A percentile compares a stretch with the other conserved stretches of the same genome.
Evolutionary conservation across 2,888 invertebrate genomes (phyloP).

Genomic region (Dermolepida albohirtum): DNA sequence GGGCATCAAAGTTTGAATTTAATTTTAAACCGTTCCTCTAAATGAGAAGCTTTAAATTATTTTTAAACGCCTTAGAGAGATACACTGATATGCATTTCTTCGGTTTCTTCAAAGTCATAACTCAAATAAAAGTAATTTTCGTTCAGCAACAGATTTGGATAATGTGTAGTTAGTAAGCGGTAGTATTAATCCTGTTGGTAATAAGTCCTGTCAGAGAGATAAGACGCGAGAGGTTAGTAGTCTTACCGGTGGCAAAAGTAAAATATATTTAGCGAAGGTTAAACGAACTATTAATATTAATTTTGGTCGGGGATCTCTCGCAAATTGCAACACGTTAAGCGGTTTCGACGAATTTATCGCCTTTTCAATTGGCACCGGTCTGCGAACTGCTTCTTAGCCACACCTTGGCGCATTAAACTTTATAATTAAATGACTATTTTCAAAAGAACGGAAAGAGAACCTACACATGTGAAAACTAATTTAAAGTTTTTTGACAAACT

Average conservation of each 20-base stretch:
- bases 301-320: neutral
- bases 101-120: slow-evolving; percentile 3
- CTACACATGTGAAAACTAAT: no score
- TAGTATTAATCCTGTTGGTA: slow-evolving; percentile 23
- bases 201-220: slow-evolving; percentile 13
- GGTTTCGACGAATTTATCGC: slow-evolving; percentile 12
- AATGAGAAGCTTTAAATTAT: slow-evolving; percentile 4
- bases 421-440: no score
- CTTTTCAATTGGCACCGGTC: neutral
- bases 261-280: slow-evolving; percentile 25
- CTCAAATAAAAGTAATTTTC: slow-evolving; percentile 23
- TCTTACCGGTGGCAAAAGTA: slow-evolving; percentile 16
- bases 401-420: no score
- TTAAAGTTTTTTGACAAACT: no score
- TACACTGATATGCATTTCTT: slow-evolving; percentile 6
- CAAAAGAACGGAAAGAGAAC: no score
- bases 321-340: no score
- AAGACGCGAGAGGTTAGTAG: slow-evolving; percentile 11
- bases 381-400: no score
- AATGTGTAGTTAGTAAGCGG: slow-evolving; percentile 18
- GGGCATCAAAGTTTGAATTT: neutral
- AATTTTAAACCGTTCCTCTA: slow-evolving; percentile 8
- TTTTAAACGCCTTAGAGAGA: slow-evolving; percentile 7
- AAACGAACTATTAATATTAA: slow-evolving; percentile 22
- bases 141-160: slow-evolving; percentile 3